These are phyloP conservation scores for Carassius gibelio DNA, from an alignment of 2,113 vertebrate species.

Conservation along the genomic window DNA sequence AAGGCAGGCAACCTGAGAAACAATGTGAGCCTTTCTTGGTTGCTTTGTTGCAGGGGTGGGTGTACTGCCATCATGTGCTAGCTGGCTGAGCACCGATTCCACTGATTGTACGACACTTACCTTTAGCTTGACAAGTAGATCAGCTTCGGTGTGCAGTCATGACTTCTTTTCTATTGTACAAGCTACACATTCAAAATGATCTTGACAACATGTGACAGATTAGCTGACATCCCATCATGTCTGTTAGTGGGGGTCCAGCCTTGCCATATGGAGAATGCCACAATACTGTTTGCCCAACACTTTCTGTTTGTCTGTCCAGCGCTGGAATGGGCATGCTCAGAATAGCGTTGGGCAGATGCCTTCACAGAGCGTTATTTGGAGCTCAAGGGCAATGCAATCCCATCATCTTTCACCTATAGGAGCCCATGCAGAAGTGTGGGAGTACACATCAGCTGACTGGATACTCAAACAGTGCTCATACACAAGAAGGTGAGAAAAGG, in stretches of 20 bases:
- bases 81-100: background rate
- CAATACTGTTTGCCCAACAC: constrained; percentile 21
- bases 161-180: background rate
- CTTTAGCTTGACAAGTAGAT: constrained; percentile 20
- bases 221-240: background rate
- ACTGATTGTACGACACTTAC: background rate
- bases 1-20: constrained; percentile 42
- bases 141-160: constrained; percentile 12
- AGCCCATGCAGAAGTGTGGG: constrained; percentile 24
- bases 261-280: background rate
- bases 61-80: background rate
- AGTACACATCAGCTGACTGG: constrained; percentile 41
- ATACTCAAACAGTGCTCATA: constrained; percentile 5
- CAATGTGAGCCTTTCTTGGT: constrained; percentile 63
- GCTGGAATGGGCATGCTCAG: constrained; percentile 75
- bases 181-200: background rate
- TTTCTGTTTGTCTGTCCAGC: constrained; percentile 43
- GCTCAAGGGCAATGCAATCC: constrained; percentile 76
- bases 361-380: constrained; percentile 75
- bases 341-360: constrained; percentile 79
- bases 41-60: constrained; percentile 27
- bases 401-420: constrained; percentile 56
- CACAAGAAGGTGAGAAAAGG: constrained; percentile 35
- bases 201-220: background rate
- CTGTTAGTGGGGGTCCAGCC: background rate